Evolutionary conservation across 2,888 invertebrate species (phyloP), one percentile per base, ranked within the genome.

Genomic region (Drosophila demipolita): DNA sequence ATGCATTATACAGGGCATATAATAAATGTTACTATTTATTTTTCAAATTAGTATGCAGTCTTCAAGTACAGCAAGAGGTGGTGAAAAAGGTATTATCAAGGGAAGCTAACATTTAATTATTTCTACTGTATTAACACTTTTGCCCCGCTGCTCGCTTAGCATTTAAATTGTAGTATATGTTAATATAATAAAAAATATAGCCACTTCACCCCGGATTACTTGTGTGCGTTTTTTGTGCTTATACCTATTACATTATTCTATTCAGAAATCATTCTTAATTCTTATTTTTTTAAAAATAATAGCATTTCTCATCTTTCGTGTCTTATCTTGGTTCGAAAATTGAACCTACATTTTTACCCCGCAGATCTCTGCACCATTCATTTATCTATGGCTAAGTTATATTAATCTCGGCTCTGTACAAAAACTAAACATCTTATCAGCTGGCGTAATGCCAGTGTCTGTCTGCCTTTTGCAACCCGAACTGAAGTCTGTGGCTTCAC

Each of bases 401-500:
- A 35, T 49, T 52, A 55, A 62, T 75, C 71, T 71, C 7, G 23
- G 9, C 26, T 26, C 48, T n/a, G 9, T 20, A 40, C 5, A 32
- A 40, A 29, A 20, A 48, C 32, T 9, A 45, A 68, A 17, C 32
- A 40, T n/a, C 62, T 77, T 76, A 77, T 80, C 64, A 29, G 48
- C 66, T 54, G 35, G 58, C 58, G 67, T 73, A 73, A 74, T 29
- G 38, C 52, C 33, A 26, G 17, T 20, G 17, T 26, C 66, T 45
- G 55, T 53, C 49, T 60, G 70, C 83, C 83, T 86, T 83, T 83
- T 83, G 83, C 87, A 87, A 83, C 63, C 48, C 73, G 38, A 68
- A 45, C 35, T 55, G 29, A 64, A 69, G 69, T 69, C n/a, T n/a
- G n/a, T n/a, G n/a, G n/a, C n/a, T n/a, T n/a, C 66, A 74, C 48